These are phyloP conservation scores for Drosophila azteca DNA, from an alignment of 1,140 invertebrate genomes.

Conservation along the genomic window DNA sequence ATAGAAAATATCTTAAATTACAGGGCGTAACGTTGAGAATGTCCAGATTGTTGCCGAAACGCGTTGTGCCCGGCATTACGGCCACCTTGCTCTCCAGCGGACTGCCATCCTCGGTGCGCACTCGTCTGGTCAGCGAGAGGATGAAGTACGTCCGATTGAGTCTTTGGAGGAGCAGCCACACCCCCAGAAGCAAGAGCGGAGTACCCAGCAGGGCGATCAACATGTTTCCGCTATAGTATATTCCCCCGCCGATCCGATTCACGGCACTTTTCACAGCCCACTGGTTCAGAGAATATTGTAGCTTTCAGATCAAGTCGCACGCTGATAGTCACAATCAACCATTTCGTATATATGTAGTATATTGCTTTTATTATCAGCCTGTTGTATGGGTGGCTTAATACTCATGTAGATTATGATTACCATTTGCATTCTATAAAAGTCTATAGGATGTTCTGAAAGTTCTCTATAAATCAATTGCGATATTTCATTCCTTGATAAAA, in stretches of 20 bases:
- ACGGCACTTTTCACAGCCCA: slow-evolving; percentile 15
- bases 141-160: slow-evolving; percentile 62
- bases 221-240: slow-evolving; percentile 23
- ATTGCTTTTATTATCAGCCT: slow-evolving; percentile 26
- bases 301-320: slow-evolving; percentile 11
- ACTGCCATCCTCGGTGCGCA: slow-evolving; percentile 62
- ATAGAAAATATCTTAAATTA: background rate
- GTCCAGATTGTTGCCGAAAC: slow-evolving; percentile 78
- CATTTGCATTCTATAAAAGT: background rate
- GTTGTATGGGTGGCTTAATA: slow-evolving; percentile 10
- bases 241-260: slow-evolving; percentile 8
- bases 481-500: too few relatives aligned
- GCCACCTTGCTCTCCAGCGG: slow-evolving; percentile 51
- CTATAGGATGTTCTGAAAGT: too few relatives aligned
- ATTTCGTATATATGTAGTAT: slow-evolving; percentile 16
- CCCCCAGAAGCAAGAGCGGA: slow-evolving; percentile 15
- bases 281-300: slow-evolving; percentile 5
- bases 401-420: background rate
- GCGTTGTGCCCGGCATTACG: slow-evolving; percentile 57
- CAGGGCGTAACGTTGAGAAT: slow-evolving; percentile 54
- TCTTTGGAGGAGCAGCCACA: slow-evolving; percentile 34
- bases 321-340: slow-evolving; percentile 40
- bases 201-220: slow-evolving; percentile 26
- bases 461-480: too few relatives aligned
- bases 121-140: slow-evolving; percentile 41